These are phyloP conservation scores for Brachyrhaphis roseni DNA, from an alignment of 2,797 vertebrate species.

Conservation along the genomic window DNA sequence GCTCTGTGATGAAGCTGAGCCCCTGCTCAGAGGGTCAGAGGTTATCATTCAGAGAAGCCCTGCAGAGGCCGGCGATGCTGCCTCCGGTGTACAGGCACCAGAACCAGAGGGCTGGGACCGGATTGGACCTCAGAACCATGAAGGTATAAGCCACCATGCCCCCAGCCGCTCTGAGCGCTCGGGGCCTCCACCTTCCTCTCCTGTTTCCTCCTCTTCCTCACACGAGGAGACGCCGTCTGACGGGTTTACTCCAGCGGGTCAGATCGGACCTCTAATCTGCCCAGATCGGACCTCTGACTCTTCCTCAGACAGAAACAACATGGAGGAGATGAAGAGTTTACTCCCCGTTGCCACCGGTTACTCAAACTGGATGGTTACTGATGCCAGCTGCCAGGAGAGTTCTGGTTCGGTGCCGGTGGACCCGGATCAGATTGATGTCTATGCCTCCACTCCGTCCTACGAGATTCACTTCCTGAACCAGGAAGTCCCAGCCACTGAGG, in stretches of 20 bases:
- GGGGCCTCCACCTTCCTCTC: not conserved
- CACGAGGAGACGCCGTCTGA: not conserved
- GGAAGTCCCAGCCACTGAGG: fast-evolving
- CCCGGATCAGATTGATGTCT: constrained; percentile 72
- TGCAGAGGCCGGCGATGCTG: not conserved
- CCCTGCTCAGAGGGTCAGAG: not conserved
- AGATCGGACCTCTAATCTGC: too few species aligned
- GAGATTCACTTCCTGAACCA: constrained; percentile 68
- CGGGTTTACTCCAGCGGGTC: not conserved
- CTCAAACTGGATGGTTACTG: not conserved
- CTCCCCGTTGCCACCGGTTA: not conserved
- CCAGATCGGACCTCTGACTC: constrained; percentile 6
- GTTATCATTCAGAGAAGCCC: not conserved
- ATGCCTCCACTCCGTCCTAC: constrained; percentile 79
- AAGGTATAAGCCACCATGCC: not conserved
- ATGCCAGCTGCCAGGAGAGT: not conserved
- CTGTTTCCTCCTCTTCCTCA: not conserved
- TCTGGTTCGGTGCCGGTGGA: constrained; percentile 46
- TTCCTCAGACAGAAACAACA: not conserved
- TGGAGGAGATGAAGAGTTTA: not conserved
- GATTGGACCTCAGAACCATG: not conserved
- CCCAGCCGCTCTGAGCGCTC: not conserved
- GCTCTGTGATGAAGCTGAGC: not conserved
- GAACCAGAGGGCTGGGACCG: not conserved
- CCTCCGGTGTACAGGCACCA: not conserved